Percentiles rank a stretch among this genome's conserved stretches.
Evolutionary conservation across 2,888 invertebrate genomes (phyloP).

Genomic region (Ethmia dodecea): DNA sequence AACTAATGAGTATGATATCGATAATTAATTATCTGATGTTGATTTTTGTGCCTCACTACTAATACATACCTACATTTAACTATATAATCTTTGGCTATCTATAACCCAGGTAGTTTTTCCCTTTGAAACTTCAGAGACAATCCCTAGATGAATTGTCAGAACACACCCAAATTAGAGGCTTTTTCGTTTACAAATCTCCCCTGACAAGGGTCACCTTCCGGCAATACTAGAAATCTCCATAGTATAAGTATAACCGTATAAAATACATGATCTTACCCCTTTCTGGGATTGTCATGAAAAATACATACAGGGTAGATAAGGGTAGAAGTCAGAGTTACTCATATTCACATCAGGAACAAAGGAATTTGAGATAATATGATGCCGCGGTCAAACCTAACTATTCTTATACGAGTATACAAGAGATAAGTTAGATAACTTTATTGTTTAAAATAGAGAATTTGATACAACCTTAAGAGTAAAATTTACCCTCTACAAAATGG

Average conservation of each 20-base stretch:
- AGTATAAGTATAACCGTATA: conserved; percentile 17
- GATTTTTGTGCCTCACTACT: no score
- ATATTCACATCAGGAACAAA: conserved; percentile 8
- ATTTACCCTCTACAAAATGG: no score
- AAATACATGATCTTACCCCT: conserved; percentile 25
- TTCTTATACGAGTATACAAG: no score
- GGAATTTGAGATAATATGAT: not conserved
- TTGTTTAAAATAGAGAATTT: no score
- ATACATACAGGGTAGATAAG: conserved; percentile 18
- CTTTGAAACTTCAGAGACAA: conserved; percentile 29
- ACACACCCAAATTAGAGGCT: conserved; percentile 60
- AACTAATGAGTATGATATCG: no score
- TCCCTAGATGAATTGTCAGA: conserved; percentile 54
- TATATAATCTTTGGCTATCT: no score
- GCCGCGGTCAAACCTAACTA: not conserved
- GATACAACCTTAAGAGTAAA: no score
- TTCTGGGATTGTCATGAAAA: conserved; percentile 34
- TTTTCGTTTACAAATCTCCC: conserved; percentile 62
- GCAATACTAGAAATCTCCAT: conserved; percentile 40
- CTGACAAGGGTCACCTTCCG: conserved; percentile 59
- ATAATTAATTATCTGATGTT: no score
- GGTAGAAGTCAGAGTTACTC: conserved; percentile 4
- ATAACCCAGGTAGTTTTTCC: no score
- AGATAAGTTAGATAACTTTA: no score
- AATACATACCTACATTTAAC: no score